These are phyloP conservation scores for Scaptomyza polygonia DNA, from an alignment of 2,888 invertebrate species.

Conservation along the genomic window DNA sequence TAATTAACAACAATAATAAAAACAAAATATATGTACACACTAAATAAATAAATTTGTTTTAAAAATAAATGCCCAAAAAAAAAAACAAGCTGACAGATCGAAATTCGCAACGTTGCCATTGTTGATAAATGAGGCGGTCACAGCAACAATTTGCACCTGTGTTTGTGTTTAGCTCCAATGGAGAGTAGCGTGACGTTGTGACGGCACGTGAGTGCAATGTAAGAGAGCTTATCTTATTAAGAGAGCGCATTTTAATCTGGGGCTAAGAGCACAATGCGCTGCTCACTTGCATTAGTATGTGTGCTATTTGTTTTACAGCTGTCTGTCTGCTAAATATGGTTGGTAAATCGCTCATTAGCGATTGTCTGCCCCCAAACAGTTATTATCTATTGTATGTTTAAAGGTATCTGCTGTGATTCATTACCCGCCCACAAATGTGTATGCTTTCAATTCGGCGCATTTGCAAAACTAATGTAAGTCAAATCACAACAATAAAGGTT, in stretches of 20 bases:
- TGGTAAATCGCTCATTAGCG: conserved; percentile 13
- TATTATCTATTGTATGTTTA: conserved; percentile 1
- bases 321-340: conserved; percentile 2
- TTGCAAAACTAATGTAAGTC: conserved; percentile 24
- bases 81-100: conserved; percentile 3
- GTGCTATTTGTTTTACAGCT: conserved; percentile 12
- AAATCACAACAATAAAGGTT: conserved; percentile 1
- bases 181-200: conserved; percentile 36
- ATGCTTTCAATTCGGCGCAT: conserved; percentile 35
- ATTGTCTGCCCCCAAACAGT: conserved; percentile 23
- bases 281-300: conserved; percentile 6
- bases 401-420: conserved; percentile 25
- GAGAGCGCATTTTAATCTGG: conserved; percentile 33
- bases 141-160: conserved; percentile 43
- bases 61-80: conserved; percentile 54
- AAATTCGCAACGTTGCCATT: conserved; percentile 73
- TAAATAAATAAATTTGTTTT: conserved; percentile 29
- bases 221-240: conserved; percentile 35
- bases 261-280: conserved; percentile 34
- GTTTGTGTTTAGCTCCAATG: conserved; percentile 10
- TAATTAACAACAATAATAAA: conserved; percentile 42
- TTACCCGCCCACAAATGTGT: neutral
- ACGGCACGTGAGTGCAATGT: conserved; percentile 63
- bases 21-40: neutral
- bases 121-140: conserved; percentile 48